Evolutionary conservation across 2,888 invertebrate species (phyloP), one percentile per base, ranked within the genome.

Genomic region (Lordiphosa fenestrarum): DNA sequence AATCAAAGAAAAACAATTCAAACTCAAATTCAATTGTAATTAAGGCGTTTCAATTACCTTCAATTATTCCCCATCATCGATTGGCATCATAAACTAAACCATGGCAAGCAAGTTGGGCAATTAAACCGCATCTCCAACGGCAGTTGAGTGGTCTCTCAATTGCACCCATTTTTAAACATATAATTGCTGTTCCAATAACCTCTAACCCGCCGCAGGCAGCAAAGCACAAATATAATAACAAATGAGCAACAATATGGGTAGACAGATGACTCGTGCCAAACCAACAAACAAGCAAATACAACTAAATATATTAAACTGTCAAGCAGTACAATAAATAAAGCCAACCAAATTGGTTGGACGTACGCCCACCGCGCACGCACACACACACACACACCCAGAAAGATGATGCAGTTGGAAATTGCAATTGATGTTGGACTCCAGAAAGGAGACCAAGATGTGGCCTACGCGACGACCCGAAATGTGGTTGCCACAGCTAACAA

Each of bases 141-240:
- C 65, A 44, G 65, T 50, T 46, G 50, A 47, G 40, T 65, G 57
- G 50, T 38, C 21, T 25, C 39, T 46, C 63, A 63, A 63, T 49
- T 42, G 40, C 41, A 37, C 6, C 55, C 63, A 56, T 46, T 57
- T 56, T 15, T 57, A 54, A 52, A 64, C 47, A 38, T 49, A 51
- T 66, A 66, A 66, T 66, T 70, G 67, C 52, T 59, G 78, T 59
- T 77, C 82, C 82, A 77, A 70, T 75, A 78, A 74, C 78, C 74
- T 63, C 41, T 47, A 63, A 57, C 83, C 74, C 58, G 57, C 74
- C 60, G 57, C 39, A 47, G 71, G 60, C 78, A 51, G 13, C 21
- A 35, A 41, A 21, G n/a, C 46, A 37, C 65, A 64, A 49, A 35
- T 19, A 13, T 35, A 46, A 47, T 13, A 48, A 41, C 44, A 65